Evolutionary conservation across 2,797 vertebrate species (phyloP), one percentile per base, ranked within the genome.

Genomic region (Acropternis orthonyx): DNA sequence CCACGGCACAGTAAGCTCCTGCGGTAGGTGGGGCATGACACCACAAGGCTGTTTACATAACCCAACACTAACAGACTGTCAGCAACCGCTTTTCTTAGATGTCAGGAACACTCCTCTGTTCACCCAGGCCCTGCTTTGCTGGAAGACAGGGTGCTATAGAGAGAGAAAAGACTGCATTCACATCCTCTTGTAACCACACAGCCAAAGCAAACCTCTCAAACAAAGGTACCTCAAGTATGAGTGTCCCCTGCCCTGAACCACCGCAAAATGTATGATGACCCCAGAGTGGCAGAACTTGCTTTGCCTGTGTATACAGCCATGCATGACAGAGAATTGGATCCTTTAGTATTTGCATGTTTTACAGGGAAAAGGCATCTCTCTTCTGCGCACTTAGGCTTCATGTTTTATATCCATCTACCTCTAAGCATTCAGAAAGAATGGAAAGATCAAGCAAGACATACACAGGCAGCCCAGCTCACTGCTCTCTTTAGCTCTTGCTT

Each of bases 321-420:
- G n/a, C 0, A 0, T 1, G 1, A 44, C 3, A 49, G 24, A 77
- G 4, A 46, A 28, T 0, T 27, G 5, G 10, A 43, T 65, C 39
- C 22, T 78, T 66, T 36, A 56, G n/a, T 17, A 46, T 5, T 21
- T 65, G 7, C 27, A 17, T 74, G 18, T 49, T 87, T 73, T 67
- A 46, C 44, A 46, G 15, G 18, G 27, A 39, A 39, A 81, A 62
- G 1, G 4, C 5, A 1, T 6, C 17, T 48, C 23, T 61, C 46
- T 69, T n/a, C 34, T 43, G 6, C 51, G 17, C 41, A 7, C 24
- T 93, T 71, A 36, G 1, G 6, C 12, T 54, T 73, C 1, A 2
- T 55, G 39, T 28, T 93, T 66, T 77, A 12, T 26, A 51, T 26
- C 23, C 10, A 6, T 28, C 43, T 81, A 32, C 26, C 17, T 62